Evolutionary conservation across 2,888 invertebrate species (phyloP), one percentile per base, ranked within the genome.

Genomic region (Cephonodes hylas): DNA sequence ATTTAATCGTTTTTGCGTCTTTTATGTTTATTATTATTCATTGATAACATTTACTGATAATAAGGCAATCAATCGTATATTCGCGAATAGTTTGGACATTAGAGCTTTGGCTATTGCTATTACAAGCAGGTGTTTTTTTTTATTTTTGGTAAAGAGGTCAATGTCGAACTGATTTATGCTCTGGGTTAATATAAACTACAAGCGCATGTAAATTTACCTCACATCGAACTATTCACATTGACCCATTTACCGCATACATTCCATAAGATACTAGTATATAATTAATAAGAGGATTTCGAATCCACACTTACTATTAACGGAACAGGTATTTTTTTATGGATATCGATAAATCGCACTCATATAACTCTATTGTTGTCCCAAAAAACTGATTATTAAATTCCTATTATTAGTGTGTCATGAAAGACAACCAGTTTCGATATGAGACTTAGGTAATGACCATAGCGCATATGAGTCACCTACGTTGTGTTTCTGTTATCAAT

Each of bases 211-310:
- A 44, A 31, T 31, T n/a, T 53, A 53, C 8, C 4, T 27, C 18
- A 31, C 59, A 42, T 53, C 42, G 53, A 53, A 53, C 66, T 64
- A 67, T 66, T 65, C 69, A 67, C 77, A 75, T 68, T 79, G 79
- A 74, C 78, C 76, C 61, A 66, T 61, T 77, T 79, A 63, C 66
- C 65, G 59, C 53, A 20, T 25, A 60, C 25, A 61, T 53, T 59
- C 58, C 38, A 59, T 58, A 27, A 13, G 22, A 31, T 20, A 20
- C 15, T 10, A 7, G n/a, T n/a, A n/a, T n/a, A 1, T 13, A 34
- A 34, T 34, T 2, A 15, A 18, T 53, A 18, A 18, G 18, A 53
- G 53, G 31, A 27, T 18, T 53, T 53, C 18, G 31, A 53, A 31
- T 18, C 18, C 18, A 4, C 27, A 10, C 31, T 15, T 15, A 48